Evolutionary conservation across 2,113 vertebrate species (phyloP).

Genomic region (Chitala chitala): DNA sequence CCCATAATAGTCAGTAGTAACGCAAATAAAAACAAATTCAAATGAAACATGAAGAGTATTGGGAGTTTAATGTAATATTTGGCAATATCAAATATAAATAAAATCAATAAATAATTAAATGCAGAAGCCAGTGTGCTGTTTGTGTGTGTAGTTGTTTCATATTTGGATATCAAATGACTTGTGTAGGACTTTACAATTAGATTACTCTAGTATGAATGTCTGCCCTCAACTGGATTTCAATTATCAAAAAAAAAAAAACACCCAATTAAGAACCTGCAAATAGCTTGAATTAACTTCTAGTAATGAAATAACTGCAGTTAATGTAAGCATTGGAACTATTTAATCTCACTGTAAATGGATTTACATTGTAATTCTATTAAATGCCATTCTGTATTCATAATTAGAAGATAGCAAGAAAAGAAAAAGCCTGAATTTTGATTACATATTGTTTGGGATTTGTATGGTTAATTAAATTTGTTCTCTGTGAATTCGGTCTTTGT

Average conservation of each 20-base stretch:
- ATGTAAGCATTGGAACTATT: background rate
- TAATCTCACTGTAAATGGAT: background rate
- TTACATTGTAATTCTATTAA: constrained; percentile 3
- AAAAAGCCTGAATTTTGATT: background rate
- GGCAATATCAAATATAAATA: too few relatives aligned
- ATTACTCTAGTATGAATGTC: background rate
- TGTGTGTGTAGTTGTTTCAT: background rate
- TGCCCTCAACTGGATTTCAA: constrained; percentile 8
- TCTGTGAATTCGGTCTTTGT: background rate
- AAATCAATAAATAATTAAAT: too few relatives aligned
- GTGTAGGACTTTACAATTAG: constrained; percentile 4
- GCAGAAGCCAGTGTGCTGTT: too few relatives aligned
- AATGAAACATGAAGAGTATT: too few relatives aligned
- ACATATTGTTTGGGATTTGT: background rate
- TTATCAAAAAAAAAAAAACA: background rate
- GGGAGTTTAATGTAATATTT: too few relatives aligned
- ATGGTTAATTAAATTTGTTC: background rate
- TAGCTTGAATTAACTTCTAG: background rate
- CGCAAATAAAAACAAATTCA: too few relatives aligned
- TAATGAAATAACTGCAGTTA: constrained; percentile 4
- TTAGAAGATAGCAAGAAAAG: background rate
- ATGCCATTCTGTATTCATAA: background rate
- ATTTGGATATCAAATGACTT: background rate
- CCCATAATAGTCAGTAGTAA: too few relatives aligned
- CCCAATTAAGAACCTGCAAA: constrained; percentile 6